Conservation (phyloP, 2,113 vertebrate genomes). For the Oreochromis niloticus region DNA sequence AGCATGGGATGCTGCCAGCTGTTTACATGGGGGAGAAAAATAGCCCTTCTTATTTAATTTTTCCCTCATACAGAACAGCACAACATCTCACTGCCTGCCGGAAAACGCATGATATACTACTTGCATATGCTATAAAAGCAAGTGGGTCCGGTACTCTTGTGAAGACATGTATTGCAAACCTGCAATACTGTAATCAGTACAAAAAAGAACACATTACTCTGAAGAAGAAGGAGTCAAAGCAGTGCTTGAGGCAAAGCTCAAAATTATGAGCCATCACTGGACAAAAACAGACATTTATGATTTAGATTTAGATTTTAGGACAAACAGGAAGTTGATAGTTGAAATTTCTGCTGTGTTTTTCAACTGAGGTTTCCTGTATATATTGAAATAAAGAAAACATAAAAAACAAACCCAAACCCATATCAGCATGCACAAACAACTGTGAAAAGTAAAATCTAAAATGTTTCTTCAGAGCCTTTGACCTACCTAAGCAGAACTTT, state of each 20-base stretch:
- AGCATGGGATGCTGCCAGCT: slow-evolving; percentile 93
- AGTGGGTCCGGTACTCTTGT: neutral
- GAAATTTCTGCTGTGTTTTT: neutral
- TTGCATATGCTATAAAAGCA: neutral
- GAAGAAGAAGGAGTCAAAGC: neutral
- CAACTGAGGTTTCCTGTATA: neutral
- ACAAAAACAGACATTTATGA: neutral
- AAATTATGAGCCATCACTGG: neutral
- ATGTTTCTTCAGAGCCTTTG: slow-evolving; percentile 20
- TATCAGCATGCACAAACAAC: neutral
- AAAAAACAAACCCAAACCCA: neutral
- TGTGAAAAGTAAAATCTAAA: neutral
- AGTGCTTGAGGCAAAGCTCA: neutral
- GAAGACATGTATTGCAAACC: neutral
- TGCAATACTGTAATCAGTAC: neutral
- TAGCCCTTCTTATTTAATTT: slow-evolving; percentile 80
- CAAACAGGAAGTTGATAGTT: neutral
- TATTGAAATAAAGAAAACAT: neutral
- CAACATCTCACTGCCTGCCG: neutral
- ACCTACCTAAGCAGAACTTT: slow-evolving; percentile 34
- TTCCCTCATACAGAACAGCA: slow-evolving; percentile 68
- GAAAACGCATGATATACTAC: neutral
- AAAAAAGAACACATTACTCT: neutral
- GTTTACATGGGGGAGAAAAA: slow-evolving; percentile 93
- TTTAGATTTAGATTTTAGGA: neutral